Conservation (phyloP, 2,113 vertebrate species). For the Oryctolagus cuniculus region DNA sequence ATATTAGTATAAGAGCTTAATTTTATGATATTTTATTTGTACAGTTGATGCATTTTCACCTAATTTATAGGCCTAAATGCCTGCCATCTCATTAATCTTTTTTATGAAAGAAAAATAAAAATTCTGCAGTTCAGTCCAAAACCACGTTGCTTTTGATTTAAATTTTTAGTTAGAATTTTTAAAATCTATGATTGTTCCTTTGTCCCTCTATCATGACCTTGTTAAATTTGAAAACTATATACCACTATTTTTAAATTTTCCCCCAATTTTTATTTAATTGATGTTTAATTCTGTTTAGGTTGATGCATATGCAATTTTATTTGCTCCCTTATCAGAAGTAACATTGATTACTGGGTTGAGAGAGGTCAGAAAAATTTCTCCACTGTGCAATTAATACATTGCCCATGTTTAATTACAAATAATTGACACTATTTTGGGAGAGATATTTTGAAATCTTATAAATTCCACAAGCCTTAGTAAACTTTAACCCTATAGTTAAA, state of each 20-base stretch:
- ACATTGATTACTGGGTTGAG: neutral
- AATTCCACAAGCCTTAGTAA: neutral
- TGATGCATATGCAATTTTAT: neutral
- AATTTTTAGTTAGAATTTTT: neutral
- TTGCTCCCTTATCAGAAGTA: neutral
- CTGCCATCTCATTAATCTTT: neutral
- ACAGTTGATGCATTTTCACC: neutral
- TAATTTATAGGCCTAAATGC: neutral
- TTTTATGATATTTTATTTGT: neutral
- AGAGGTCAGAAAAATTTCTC: neutral
- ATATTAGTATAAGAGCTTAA: neutral
- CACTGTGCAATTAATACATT: neutral
- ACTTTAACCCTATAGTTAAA: neutral
- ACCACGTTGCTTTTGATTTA: neutral
- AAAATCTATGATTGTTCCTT: neutral
- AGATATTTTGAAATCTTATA: neutral
- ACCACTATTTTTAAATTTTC: conserved; percentile 14
- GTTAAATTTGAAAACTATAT: neutral
- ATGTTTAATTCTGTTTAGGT: neutral
- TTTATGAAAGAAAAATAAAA: neutral
- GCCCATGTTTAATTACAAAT: neutral
- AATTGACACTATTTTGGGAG: neutral
- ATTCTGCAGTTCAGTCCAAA: neutral
- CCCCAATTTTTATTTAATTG: neutral
- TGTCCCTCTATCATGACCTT: neutral